phyloP scores from a whole-genome alignment of 2,113 vertebrate genomes.

The Etheostoma cragini region DNA sequence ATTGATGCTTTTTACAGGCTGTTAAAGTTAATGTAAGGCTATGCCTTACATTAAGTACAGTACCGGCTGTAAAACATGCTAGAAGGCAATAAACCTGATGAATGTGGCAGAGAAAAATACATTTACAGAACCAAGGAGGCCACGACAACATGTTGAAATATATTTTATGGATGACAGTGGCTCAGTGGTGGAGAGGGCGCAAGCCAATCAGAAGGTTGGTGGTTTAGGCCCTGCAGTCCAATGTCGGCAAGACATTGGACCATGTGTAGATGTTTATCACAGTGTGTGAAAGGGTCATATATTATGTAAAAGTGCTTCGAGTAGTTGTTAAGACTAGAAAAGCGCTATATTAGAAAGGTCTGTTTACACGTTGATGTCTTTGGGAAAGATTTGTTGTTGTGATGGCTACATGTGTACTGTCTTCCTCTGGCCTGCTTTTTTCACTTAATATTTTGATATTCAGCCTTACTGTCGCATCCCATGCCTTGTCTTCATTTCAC shows the following conservation, averaged over 20 bases:
- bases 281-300: too few species aligned
- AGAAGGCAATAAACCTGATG: not conserved
- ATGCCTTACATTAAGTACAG: too few species aligned
- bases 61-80: not conserved
- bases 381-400: not conserved
- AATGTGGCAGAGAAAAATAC: not conserved
- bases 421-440: constrained; percentile 10
- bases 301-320: too few species aligned
- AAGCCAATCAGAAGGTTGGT: too few species aligned
- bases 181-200: too few species aligned
- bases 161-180: not conserved
- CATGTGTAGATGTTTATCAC: too few species aligned
- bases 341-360: too few species aligned
- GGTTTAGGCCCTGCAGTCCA: too few species aligned
- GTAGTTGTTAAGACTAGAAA: too few species aligned
- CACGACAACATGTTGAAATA: not conserved
- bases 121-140: not conserved
- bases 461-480: constrained; percentile 14
- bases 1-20: not conserved
- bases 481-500: constrained; percentile 15
- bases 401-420: constrained; percentile 8
- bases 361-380: not conserved
- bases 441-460: constrained; percentile 35
- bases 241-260: too few species aligned
- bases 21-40: not conserved